Percentiles rank a stretch among this genome's conserved stretches.
Evolutionary conservation across 2,113 vertebrate genomes (phyloP).

Genomic region (Phainopepla nitens): DNA sequence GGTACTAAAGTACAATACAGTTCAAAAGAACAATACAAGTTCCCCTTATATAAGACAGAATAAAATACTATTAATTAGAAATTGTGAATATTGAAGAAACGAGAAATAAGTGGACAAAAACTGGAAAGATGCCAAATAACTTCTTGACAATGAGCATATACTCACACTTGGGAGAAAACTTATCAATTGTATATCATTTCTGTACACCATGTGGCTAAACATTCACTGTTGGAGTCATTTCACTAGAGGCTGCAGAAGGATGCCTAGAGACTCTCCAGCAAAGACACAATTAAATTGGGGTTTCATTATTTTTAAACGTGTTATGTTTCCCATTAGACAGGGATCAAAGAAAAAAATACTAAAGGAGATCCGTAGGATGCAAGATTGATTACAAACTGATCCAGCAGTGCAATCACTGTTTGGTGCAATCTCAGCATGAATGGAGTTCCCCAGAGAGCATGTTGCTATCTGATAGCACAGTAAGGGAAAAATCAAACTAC

Average conservation of each 20-base stretch:
- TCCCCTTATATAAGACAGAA: background rate
- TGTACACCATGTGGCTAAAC: slow-evolving; percentile 19
- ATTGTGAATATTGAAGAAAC: background rate
- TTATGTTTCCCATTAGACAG: slow-evolving; percentile 76
- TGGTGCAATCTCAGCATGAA: slow-evolving; percentile 85
- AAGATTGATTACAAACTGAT: slow-evolving; percentile 82
- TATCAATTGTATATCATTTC: background rate
- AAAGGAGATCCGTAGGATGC: slow-evolving; percentile 76
- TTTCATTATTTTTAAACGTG: slow-evolving; percentile 76
- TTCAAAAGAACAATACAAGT: background rate
- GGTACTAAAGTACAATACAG: background rate
- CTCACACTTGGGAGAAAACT: slow-evolving; percentile 4
- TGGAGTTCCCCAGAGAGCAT: slow-evolving; percentile 61
- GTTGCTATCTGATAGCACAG: slow-evolving; percentile 71
- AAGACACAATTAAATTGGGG: slow-evolving; percentile 66
- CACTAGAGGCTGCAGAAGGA: slow-evolving; percentile 49
- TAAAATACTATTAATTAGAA: background rate
- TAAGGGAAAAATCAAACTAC: slow-evolving; percentile 67
- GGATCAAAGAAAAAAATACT: slow-evolving; percentile 81
- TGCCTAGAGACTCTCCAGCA: slow-evolving; percentile 46
- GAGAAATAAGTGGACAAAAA: background rate
- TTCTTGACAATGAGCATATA: background rate
- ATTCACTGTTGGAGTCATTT: slow-evolving; percentile 35
- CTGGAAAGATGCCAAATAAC: background rate
- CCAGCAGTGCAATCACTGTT: slow-evolving; percentile 77